Base-by-base conservation (phyloP, 2,888 invertebrate genomes). In the Pristionchus arcanus region DNA sequence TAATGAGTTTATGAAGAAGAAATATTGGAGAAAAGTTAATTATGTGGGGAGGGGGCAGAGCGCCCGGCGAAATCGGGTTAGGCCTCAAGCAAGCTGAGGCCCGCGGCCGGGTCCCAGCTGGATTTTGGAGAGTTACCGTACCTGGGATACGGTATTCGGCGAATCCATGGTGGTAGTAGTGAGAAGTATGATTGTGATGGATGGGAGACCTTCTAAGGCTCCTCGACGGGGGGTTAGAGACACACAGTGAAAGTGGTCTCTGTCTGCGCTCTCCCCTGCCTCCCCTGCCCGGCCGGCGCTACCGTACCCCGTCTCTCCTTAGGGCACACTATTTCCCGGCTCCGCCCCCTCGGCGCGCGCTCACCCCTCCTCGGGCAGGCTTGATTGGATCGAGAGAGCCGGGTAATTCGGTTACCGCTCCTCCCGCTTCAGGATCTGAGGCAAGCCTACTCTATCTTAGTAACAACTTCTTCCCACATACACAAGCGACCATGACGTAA, bases 21-120 rank as follows among this genome's bases (percentile, higher is more conserved):
- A 91, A 91, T 91, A 91, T 91, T 89, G 91, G 90, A 93, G 93
- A 93, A 92, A 93, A 93, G 93, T 93, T 93, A 93, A 93, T 93
- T 93, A 93, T 93, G n/a, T n/a, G n/a, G 91, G 91, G 91, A 74
- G 31, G 74, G 74, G 37, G 74, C n/a, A 42, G 37, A 37, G 42
- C n/a, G n/a, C n/a, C 49, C 28, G 87, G 55, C 49, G 49, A 49
- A 87, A 87, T 68, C 86, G 86, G 37, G 66, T 86, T 86, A 86
- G 77, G 77, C 77, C 42, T 49, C 15, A 0, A n/a, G 55, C 13
- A 16, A 55, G 15, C 28, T 21, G 66, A 63, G 25, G 34, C 37
- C 15, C 49, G 2, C 15, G 55, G 2, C 85, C 42, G 42, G 77
- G 42, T 42, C 77, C 77, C 77, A 25, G 13, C 77, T 7, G 1